phyloP scores from a whole-genome alignment of 2,113 vertebrate species.

The Centropristis striata region DNA sequence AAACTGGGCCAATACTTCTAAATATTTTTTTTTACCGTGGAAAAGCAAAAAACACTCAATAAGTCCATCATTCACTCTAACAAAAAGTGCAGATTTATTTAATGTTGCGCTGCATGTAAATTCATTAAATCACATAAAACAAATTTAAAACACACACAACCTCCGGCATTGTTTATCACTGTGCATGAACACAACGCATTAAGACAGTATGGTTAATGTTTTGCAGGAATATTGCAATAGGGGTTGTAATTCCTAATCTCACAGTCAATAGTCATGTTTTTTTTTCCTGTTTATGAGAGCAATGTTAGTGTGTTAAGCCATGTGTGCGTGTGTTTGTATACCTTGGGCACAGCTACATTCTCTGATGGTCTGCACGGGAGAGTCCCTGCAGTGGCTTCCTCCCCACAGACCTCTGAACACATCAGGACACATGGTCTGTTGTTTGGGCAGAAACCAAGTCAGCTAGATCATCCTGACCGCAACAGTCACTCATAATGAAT shows the following conservation, averaged over 20 bases:
- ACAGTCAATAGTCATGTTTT: neutral
- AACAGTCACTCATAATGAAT: conserved; percentile 36
- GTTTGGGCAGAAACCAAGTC: conserved; percentile 60
- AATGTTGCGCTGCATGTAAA: neutral
- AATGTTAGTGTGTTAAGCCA: neutral
- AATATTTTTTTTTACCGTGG: neutral
- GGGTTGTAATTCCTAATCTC: neutral
- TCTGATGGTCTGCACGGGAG: conserved; percentile 92
- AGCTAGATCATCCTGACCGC: conserved; percentile 15
- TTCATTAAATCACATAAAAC: neutral
- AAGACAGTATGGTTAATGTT: conserved; percentile 8
- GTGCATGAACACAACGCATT: neutral
- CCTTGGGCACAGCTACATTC: conserved; percentile 92
- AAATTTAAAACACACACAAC: neutral
- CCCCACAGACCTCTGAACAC: conserved; percentile 96
- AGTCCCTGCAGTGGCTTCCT: conserved; percentile 94
- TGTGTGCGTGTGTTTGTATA: conserved; percentile 67
- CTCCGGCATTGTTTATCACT: neutral
- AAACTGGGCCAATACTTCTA: no score
- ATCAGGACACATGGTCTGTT: conserved; percentile 97
- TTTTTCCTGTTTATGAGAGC: conserved; percentile 18
- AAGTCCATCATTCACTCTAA: neutral
- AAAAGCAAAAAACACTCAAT: neutral
- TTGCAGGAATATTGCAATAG: neutral
- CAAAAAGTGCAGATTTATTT: neutral